Base-by-base conservation (phyloP, 1,140 invertebrate species). In the Elysia chlorotica region DNA sequence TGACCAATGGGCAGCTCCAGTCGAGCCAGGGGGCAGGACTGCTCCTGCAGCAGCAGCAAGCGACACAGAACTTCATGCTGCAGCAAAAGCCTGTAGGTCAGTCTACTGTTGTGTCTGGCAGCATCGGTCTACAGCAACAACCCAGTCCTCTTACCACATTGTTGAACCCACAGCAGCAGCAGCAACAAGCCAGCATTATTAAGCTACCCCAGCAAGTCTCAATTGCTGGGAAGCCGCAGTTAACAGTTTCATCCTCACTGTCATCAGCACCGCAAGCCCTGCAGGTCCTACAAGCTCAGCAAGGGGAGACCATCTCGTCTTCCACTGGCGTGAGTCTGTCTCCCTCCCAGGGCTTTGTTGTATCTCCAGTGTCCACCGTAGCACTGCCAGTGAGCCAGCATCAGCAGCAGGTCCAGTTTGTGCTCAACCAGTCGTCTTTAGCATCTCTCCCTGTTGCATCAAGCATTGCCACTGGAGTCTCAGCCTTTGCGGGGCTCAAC, bases 1-100 rank as follows among this genome's bases (percentile, higher is more conserved):
- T 38, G 37, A 14, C 6, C 17, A 59, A 61, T 36, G 36, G 38
- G 36, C 25, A 36, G 19, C 5, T 30, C 17, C 14, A 25, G 28
- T 56, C 23, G 1, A 61, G 37, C 3, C 54, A 59, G 35, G 33
- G 30, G 4, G 6, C 19, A 6, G n/a, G 35, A 10, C 38, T 59
- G n/a, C 38, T 70, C 33, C 23, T 59, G 31, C 25, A 35, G 28
- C 71, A 72, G 31, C 71, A 35, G 35, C 71, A 73, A 25, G 19
- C 3, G 4, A 31, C 41, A 21, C 33, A 21, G 33, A 21, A 41
- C 14, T 19, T 31, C 38, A 21, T 31, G 37, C 30, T 19, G 14
- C n/a, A 5, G 19, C 61, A 57, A 36, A 54, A 35, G 6, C 35
- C 35, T 21, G 30, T 48, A 33, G 25, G 41, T 1, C 57, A 41